phyloP scores from a whole-genome alignment of 2,797 vertebrate species.

The Vespertilio murinus region DNA sequence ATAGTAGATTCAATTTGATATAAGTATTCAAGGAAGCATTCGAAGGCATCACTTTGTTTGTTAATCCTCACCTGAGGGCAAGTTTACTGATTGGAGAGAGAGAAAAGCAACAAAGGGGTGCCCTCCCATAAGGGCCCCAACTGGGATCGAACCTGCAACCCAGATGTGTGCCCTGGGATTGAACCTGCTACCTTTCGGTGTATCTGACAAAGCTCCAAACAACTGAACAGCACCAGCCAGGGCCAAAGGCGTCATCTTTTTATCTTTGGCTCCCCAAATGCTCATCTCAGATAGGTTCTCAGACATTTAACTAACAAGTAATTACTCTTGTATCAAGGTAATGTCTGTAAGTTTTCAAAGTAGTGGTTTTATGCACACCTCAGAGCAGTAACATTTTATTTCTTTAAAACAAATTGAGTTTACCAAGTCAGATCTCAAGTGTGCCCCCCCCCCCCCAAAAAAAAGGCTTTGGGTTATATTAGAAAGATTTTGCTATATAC shows the following conservation, averaged over 20 bases:
- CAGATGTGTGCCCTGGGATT: not conserved
- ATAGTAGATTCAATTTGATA: not conserved
- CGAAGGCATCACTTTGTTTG: not conserved
- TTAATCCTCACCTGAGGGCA: not conserved
- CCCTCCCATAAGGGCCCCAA: not conserved
- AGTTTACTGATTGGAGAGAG: not conserved
- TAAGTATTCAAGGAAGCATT: not conserved
- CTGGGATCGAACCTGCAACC: not conserved
- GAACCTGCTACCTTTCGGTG: not conserved
- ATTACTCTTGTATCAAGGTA: not conserved
- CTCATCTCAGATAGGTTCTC: not conserved
- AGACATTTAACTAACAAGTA: not conserved
- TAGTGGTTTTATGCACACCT: not conserved
- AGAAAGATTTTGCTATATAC: not conserved
- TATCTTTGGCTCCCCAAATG: not conserved
- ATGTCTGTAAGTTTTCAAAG: not conserved
- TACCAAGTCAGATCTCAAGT: not conserved
- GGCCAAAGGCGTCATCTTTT: not conserved
- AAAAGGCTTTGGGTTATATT: not conserved
- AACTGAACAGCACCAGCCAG: not conserved
- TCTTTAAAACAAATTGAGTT: not conserved
- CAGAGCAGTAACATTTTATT: not conserved
- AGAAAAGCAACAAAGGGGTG: not conserved
- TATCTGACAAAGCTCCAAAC: not conserved
- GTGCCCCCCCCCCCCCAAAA: fast-evolving